Percentiles rank a stretch among this genome's conserved stretches.
Evolutionary conservation across 2,888 invertebrate species (phyloP).

Genomic region (Sympetrum striolatum): DNA sequence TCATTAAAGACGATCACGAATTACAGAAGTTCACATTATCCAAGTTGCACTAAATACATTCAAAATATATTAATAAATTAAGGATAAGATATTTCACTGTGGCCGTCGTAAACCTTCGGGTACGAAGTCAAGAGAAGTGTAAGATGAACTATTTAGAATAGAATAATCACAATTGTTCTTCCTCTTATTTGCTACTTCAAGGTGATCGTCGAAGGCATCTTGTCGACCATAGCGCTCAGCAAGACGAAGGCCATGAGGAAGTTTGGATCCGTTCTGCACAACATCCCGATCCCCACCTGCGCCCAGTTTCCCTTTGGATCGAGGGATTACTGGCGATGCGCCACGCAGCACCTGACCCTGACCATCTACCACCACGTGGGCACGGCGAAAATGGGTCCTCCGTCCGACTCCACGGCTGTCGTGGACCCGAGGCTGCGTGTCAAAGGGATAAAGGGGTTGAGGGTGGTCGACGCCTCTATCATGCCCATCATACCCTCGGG

Average conservation of each 20-base stretch:
- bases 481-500: conserved; percentile 56
- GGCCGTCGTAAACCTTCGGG: too few species aligned
- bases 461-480: conserved; percentile 57
- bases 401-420: conserved; percentile 49
- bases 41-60: too few species aligned
- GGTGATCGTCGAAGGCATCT: conserved; percentile 68
- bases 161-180: too few species aligned
- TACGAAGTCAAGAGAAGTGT: too few species aligned
- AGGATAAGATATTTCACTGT: too few species aligned
- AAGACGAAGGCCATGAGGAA: conserved; percentile 61
- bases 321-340: conserved; percentile 72
- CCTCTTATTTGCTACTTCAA: too few species aligned
- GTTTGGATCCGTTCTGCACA: conserved; percentile 45
- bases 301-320: conserved; percentile 62
- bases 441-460: conserved; percentile 53
- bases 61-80: too few species aligned
- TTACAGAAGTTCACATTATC: too few species aligned
- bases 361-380: conserved; percentile 66
- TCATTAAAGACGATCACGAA: too few species aligned
- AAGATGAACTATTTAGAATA: too few species aligned
- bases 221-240: conserved; percentile 66
- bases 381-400: conserved; percentile 52
- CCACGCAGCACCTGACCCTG: conserved; percentile 66
- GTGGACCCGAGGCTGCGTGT: conserved; percentile 48
- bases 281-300: conserved; percentile 39